Base-by-base conservation (phyloP, 2,797 vertebrate species). In the Tenualosa ilisha region DNA sequence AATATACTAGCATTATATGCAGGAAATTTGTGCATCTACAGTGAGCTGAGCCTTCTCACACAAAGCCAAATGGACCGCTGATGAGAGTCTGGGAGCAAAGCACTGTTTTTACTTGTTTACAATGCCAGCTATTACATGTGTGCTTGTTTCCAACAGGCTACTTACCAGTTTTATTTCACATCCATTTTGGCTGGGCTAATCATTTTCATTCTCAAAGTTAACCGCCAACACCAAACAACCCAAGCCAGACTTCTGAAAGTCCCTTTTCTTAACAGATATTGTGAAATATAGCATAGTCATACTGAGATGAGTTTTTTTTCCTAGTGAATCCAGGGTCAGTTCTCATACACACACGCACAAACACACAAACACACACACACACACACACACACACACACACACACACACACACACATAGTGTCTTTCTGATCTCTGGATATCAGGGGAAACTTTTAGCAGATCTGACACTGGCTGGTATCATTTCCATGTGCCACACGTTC, bases 341-440 rank as follows among this genome's bases (percentile, higher is more conserved):
- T 65, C 61, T 4, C n/a, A 26, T 26, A 40, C 31, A 17, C 65
- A 15, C 26, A 72, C 26, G 13, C 31, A 26, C 31, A 22, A 2
- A 40, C 68, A 72, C 31, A 40, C 65, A 40, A 26, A 72, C 26
- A 31, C 31, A 26, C 31, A 22, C 20, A 40, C 68, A 75, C 31
- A 75, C 68, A 75, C 68, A 75, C 11, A 72, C 26, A 17, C 65
- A 40, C n/a, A 15, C 26, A 40, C 63, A 68, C 63, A 68, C 31
- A 5, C 26, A 11, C n/a, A n/a, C 12, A 68, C 9, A 68, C 24
- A 31, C 24, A 26, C 63, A 88, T 85, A 82, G 75, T 84, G 83
- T 84, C 82, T 87, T 87, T 85, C 54, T 87, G 84, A 24, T 20
- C n/a, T 4, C 81, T 26, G 1, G 84, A 40, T 40, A 75, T 75